Percentiles rank a stretch among this genome's conserved stretches.
These are phyloP conservation scores for Macrobrachium nipponense DNA, from an alignment of 1,140 invertebrate species.

Conservation along the genomic window DNA sequence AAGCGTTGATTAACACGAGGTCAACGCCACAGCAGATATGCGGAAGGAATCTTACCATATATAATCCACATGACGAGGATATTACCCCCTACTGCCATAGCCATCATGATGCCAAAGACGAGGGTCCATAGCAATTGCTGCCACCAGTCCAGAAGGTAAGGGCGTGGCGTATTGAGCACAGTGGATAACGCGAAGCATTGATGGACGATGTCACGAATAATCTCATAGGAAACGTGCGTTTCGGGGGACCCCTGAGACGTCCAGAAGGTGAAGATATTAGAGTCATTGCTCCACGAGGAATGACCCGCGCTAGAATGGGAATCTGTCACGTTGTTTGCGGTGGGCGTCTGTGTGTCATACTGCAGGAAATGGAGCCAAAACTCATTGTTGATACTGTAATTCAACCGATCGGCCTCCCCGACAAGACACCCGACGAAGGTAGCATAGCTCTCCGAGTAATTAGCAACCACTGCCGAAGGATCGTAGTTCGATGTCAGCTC, in stretches of 20 bases:
- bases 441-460: neutral
- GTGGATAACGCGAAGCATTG: slow-evolving; percentile 26
- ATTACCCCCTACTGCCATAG: slow-evolving; percentile 49
- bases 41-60: slow-evolving; percentile 13
- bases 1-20: no score
- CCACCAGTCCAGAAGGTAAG: slow-evolving; percentile 48
- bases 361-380: neutral
- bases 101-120: slow-evolving; percentile 48
- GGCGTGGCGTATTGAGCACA: slow-evolving; percentile 14
- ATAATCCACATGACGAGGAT: slow-evolving; percentile 53
- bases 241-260: no score
- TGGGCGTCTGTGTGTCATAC: no score
- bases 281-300: no score
- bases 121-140: slow-evolving; percentile 51
- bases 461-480: neutral
- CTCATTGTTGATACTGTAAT: neutral
- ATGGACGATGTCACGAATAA: slow-evolving; percentile 8
- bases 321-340: no score
- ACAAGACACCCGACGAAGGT: slow-evolving; percentile 12
- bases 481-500: neutral
- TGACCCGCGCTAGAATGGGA: no score
- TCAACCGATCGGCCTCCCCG: neutral
- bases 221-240: neutral
- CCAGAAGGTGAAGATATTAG: no score
- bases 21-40: neutral